Percentiles rank a stretch among this genome's conserved stretches.
These are phyloP conservation scores for Zygogramma bicolorata DNA, from an alignment of 2,888 invertebrate species.

Conservation along the genomic window DNA sequence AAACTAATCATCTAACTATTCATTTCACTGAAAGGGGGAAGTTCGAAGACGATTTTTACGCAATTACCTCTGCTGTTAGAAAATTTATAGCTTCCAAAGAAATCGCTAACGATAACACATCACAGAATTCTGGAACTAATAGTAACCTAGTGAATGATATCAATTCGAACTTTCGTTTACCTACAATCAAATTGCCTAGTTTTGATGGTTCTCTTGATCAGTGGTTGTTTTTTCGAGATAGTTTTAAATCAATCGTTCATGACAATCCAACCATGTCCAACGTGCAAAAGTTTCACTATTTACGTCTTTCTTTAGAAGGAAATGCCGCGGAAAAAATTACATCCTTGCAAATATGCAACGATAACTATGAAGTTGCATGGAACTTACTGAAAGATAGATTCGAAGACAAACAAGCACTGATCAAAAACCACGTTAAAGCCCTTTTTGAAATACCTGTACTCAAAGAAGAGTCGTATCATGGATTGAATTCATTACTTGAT, in stretches of 20 bases:
- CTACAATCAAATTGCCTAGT: not conserved
- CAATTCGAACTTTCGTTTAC: conserved; percentile 6
- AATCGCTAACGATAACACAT: not conserved
- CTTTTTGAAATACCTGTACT: conserved; percentile 10
- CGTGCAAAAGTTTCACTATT: conserved; percentile 8
- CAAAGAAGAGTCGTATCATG: conserved; percentile 7
- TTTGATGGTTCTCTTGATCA: not conserved
- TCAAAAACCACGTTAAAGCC: conserved; percentile 11
- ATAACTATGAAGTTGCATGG: conserved; percentile 20
- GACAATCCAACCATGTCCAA: not conserved
- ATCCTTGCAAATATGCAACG: not conserved
- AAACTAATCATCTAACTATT: not conserved
- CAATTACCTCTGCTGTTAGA: not conserved
- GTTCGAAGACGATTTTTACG: conserved; percentile 14
- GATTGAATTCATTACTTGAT: conserved; percentile 5
- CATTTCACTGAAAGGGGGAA: not conserved
- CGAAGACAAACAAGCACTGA: conserved; percentile 4
- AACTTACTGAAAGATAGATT: not conserved
- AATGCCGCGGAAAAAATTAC: not conserved
- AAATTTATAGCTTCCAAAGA: not conserved
- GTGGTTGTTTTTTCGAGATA: conserved; percentile 3
- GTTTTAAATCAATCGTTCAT: conserved; percentile 15
- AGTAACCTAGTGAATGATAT: not conserved
- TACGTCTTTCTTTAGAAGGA: not conserved
- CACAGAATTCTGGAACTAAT: not conserved